phyloP scores from a whole-genome alignment of 2,113 vertebrate species.

The Hydropotes inermis region DNA sequence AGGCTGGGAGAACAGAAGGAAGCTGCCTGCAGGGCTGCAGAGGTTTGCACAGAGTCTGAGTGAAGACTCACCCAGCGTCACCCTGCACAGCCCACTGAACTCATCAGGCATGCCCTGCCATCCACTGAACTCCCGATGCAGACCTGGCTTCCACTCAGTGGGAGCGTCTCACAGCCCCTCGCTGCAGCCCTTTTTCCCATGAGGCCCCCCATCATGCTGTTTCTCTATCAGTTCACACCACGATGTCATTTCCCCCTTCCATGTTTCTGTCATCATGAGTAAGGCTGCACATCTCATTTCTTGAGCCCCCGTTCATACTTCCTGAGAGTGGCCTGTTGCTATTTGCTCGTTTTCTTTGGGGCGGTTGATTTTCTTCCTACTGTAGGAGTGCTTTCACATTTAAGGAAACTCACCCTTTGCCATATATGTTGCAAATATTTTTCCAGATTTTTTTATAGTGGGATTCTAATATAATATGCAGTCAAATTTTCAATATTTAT shows the following conservation, averaged over 20 bases:
- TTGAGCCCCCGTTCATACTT: not conserved
- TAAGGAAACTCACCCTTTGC: constrained; percentile 57
- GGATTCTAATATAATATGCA: constrained; percentile 58
- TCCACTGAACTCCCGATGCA: rapidly evolving
- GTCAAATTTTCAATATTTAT: constrained; percentile 67
- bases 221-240: not conserved
- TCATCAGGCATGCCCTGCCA: not conserved
- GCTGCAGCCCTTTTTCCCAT: no score
- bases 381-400: not conserved
- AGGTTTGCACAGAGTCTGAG: not conserved
- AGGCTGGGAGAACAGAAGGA: not conserved
- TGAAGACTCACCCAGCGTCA: not conserved
- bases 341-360: not conserved
- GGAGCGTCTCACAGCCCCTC: not conserved
- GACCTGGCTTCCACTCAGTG: not conserved
- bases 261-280: not conserved
- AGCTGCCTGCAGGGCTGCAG: rapidly evolving
- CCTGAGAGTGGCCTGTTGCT: not conserved
- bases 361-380: not conserved
- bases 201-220: not conserved
- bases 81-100: not conserved
- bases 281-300: not conserved
- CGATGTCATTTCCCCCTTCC: not conserved
- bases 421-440: constrained; percentile 69
- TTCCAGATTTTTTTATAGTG: constrained; percentile 42